Evolutionary conservation across 2,888 invertebrate species (phyloP).

Genomic region (Agrochola circellaris): DNA sequence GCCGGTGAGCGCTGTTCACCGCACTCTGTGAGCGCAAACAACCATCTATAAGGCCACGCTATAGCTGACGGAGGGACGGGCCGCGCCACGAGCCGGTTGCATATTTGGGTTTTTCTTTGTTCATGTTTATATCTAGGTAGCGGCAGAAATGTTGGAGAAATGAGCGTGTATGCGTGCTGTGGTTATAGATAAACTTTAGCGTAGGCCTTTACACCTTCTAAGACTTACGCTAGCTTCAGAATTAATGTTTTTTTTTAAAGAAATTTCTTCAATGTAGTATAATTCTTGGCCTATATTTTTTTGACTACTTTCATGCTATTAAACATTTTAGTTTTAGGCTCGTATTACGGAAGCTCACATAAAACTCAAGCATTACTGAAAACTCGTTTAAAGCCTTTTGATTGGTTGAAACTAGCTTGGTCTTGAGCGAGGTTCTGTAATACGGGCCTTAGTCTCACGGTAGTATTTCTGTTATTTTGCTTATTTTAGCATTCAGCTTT

Average conservation of each 20-base stretch:
- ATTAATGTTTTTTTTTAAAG: background rate
- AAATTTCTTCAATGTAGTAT: background rate
- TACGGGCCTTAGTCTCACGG: too few species aligned
- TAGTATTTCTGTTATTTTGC: background rate
- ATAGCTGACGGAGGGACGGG: constrained; percentile 89
- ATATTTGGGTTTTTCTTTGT: constrained; percentile 74
- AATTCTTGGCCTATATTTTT: background rate
- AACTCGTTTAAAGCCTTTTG: too few species aligned
- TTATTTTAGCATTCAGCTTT: background rate
- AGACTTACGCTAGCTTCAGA: background rate
- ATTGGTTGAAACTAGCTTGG: too few species aligned
- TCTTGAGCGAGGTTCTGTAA: too few species aligned
- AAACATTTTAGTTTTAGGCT: background rate
- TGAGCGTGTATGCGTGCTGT: constrained; percentile 1
- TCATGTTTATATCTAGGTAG: constrained; percentile 60
- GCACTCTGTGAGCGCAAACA: constrained; percentile 91
- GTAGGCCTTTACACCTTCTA: background rate
- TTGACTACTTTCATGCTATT: background rate
- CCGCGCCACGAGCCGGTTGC: constrained; percentile 84
- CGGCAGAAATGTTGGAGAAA: constrained; percentile 43
- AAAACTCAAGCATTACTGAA: too few species aligned
- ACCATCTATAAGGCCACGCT: constrained; percentile 91
- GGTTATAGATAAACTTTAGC: background rate
- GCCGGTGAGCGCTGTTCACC: constrained; percentile 91
- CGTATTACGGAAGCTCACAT: too few species aligned